These are phyloP conservation scores for Meandrina meandrites DNA, from an alignment of 92 coral and sea anemone genomes.

Conservation along the genomic window DNA sequence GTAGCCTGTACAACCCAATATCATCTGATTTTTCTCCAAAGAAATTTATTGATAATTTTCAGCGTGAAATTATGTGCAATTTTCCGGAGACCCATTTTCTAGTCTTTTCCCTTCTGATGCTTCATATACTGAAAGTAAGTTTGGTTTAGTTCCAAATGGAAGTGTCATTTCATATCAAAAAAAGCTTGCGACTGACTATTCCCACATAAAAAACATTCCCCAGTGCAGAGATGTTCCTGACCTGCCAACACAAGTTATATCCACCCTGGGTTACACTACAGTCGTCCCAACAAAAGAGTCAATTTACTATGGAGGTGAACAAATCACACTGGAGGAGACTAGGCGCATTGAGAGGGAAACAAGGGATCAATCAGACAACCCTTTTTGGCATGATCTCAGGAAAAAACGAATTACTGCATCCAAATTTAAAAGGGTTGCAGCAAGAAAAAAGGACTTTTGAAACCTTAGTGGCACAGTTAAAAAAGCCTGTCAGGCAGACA, in stretches of 20 bases:
- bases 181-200: neutral
- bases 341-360: constrained; percentile 28
- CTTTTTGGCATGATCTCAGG: constrained; percentile 45
- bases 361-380: constrained; percentile 57
- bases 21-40: constrained; percentile 16
- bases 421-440: constrained; percentile 48
- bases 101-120: constrained; percentile 15
- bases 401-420: constrained; percentile 49
- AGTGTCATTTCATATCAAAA: constrained; percentile 54
- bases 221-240: constrained; percentile 36
- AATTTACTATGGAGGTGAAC: constrained; percentile 23
- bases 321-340: constrained; percentile 24
- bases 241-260: constrained; percentile 34
- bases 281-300: constrained; percentile 20
- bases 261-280: constrained; percentile 27
- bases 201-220: constrained; percentile 27
- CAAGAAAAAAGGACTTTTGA: constrained; percentile 39
- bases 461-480: constrained; percentile 25
- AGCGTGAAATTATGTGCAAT: neutral
- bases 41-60: constrained; percentile 29
- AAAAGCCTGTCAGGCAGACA: constrained; percentile 31
- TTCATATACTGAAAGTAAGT: constrained; percentile 14
- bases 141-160: constrained; percentile 48
- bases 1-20: constrained; percentile 47
- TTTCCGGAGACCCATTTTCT: constrained; percentile 45